Percentiles rank a stretch among this genome's conserved stretches.
phyloP scores from a whole-genome alignment of 2,797 vertebrate species.

The Cossypha heuglini region DNA sequence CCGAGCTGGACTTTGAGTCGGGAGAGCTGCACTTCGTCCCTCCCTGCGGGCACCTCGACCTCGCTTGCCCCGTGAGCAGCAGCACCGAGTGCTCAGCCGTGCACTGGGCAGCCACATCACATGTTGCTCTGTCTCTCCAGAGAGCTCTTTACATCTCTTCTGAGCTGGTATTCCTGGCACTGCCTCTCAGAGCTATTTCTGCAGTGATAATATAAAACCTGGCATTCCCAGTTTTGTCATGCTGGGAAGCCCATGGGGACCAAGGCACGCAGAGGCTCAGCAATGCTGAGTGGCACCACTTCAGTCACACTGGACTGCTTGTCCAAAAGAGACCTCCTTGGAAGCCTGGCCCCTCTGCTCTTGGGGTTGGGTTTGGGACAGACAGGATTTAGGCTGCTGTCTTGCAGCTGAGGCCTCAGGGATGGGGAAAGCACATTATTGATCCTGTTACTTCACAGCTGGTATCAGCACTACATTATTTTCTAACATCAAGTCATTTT shows the following conservation, averaged over 20 bases:
- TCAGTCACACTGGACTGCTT: fast-evolving
- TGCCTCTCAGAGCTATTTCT: background rate
- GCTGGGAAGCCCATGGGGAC: fast-evolving
- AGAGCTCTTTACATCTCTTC: background rate
- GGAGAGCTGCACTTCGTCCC: fast-evolving
- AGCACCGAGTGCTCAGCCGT: background rate
- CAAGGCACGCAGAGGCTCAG: background rate
- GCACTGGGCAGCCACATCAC: background rate
- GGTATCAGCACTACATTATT: background rate
- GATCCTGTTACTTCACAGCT: background rate
- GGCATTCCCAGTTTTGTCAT: fast-evolving
- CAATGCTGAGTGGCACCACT: fast-evolving
- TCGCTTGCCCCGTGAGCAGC: fast-evolving
- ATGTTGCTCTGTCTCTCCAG: background rate
- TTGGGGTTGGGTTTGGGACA: background rate
- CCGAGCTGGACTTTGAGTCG: background rate
- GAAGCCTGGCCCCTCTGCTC: background rate
- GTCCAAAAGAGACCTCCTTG: background rate
- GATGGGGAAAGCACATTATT: background rate
- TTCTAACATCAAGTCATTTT: background rate
- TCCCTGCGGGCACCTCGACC: background rate
- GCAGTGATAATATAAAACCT: background rate
- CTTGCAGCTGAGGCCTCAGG: background rate
- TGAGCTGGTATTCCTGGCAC: background rate
- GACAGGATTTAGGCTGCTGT: background rate